Percentiles rank a stretch among this genome's conserved stretches.
Conservation (phyloP, 2,888 invertebrate species). For the Ornithoptera alexandrae region DNA sequence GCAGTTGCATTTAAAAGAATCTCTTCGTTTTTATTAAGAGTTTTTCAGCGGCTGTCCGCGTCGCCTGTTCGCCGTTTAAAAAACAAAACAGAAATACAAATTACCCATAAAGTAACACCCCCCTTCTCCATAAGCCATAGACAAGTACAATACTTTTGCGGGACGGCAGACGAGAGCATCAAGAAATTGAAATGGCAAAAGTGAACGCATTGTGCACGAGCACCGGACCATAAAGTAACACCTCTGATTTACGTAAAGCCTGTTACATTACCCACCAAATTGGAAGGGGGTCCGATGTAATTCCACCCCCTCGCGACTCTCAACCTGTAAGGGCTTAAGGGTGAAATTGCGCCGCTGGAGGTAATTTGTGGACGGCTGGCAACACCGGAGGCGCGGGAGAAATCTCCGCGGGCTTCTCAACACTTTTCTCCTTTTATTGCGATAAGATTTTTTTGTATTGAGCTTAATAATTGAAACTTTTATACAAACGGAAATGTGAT, state of each 20-base stretch:
- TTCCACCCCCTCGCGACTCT: constrained; percentile 37
- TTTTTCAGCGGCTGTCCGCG: no score
- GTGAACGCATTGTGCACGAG: constrained; percentile 28
- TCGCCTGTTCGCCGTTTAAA: no score
- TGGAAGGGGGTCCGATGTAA: constrained; percentile 47
- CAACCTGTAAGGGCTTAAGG: constrained; percentile 36
- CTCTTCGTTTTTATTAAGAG: no score
- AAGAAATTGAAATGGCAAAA: constrained; percentile 18
- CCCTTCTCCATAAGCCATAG: constrained; percentile 4
- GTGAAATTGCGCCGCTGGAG: constrained; percentile 38
- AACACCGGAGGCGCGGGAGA: constrained; percentile 27
- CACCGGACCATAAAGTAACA: constrained; percentile 44
- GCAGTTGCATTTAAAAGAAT: no score
- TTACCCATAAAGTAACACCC: no score
- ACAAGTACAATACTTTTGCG: constrained; percentile 10
- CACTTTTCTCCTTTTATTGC: constrained; percentile 3
- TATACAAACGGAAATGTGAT: no score
- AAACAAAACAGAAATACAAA: no score
- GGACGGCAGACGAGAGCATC: constrained; percentile 9
- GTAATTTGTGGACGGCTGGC: constrained; percentile 38
- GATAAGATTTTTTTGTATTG: background rate
- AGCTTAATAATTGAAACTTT: background rate
- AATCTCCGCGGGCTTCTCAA: background rate
- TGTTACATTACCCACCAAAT: constrained; percentile 54
- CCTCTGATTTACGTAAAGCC: constrained; percentile 53